These are phyloP conservation scores for Nycteola revayana DNA, from an alignment of 2,888 invertebrate genomes.

Conservation along the genomic window DNA sequence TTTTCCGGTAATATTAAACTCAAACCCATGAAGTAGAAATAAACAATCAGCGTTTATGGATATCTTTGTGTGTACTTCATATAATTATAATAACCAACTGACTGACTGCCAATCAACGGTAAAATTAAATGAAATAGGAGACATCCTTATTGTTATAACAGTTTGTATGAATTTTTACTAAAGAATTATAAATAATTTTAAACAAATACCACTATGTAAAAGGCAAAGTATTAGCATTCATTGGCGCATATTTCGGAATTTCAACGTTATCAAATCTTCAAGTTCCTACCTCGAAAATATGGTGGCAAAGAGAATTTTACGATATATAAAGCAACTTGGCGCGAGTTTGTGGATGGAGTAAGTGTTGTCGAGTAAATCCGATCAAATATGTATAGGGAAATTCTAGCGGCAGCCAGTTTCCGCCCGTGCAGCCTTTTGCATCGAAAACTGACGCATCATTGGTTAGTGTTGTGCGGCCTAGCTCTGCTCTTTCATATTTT, in stretches of 20 bases:
- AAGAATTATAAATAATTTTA: too few species aligned
- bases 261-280: too few species aligned
- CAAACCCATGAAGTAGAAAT: conserved; percentile 1
- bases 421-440: conserved; percentile 44
- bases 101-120: too few species aligned
- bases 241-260: too few species aligned
- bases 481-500: conserved; percentile 17
- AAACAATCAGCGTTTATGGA: not conserved
- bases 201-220: too few species aligned
- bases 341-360: conserved; percentile 46
- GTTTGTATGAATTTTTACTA: too few species aligned
- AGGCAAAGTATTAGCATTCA: too few species aligned
- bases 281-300: conserved; percentile 24
- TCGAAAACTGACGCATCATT: conserved; percentile 44
- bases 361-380: conserved; percentile 61
- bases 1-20: conserved; percentile 12
- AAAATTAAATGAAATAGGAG: too few species aligned
- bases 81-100: too few species aligned
- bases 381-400: conserved; percentile 62
- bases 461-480: conserved; percentile 29
- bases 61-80: too few species aligned
- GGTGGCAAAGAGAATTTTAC: conserved; percentile 43
- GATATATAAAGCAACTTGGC: conserved; percentile 45
- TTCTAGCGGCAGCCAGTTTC: conserved; percentile 45
- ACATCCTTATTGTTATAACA: too few species aligned